Evolutionary conservation across 2,113 vertebrate genomes (phyloP).

Genomic region (Tachysurus fulvidraco): DNA sequence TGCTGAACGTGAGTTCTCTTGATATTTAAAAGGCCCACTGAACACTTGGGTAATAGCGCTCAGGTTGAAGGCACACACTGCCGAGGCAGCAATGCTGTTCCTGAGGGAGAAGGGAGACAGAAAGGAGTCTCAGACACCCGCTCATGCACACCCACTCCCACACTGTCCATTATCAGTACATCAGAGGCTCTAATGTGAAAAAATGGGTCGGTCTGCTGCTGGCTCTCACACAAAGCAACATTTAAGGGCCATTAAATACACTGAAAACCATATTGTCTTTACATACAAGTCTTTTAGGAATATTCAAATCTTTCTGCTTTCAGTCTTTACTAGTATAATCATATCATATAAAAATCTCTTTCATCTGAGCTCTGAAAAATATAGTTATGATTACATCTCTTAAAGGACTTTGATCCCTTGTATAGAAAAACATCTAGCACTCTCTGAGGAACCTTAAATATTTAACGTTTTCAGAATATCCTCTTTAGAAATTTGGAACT

Average conservation of each 20-base stretch:
- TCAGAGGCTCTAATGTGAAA: slow-evolving; percentile 26
- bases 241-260: slow-evolving; percentile 5
- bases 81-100: slow-evolving; percentile 95
- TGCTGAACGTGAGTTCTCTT: slow-evolving; percentile 93
- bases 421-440: neutral
- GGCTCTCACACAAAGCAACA: slow-evolving; percentile 25
- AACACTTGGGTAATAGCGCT: slow-evolving; percentile 91
- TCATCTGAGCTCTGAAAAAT: slow-evolving; percentile 1
- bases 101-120: slow-evolving; percentile 64
- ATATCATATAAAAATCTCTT: neutral
- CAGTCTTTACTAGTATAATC: neutral
- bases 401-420: neutral
- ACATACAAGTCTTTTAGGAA: neutral
- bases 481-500: neutral
- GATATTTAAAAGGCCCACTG: slow-evolving; percentile 94
- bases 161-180: slow-evolving; percentile 34
- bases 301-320: slow-evolving; percentile 18
- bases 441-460: neutral
- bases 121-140: slow-evolving; percentile 16
- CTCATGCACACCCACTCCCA: slow-evolving; percentile 31
- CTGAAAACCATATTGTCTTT: neutral
- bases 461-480: neutral
- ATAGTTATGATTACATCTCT: neutral
- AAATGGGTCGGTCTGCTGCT: slow-evolving; percentile 42
- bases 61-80: slow-evolving; percentile 96